Evolutionary conservation across 1,140 invertebrate species (phyloP).

Genomic region (Rhopalosiphum maidis): DNA sequence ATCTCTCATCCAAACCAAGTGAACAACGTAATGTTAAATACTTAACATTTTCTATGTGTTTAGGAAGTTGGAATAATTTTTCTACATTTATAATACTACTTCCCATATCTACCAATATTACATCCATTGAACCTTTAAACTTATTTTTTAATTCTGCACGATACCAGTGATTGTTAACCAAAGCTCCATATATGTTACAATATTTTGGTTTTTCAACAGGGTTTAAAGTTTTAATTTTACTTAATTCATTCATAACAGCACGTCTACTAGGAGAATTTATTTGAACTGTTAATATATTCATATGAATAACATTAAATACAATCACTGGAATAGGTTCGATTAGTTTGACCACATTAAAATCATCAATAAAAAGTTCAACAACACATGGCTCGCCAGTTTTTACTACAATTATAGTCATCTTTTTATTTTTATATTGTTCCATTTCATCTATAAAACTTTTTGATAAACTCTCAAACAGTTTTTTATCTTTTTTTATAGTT

Average conservation of each 20-base stretch:
- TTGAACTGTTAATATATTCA: constrained; percentile 26
- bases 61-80: background rate
- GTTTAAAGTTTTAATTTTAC: background rate
- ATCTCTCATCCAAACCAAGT: background rate
- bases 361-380: constrained; percentile 10
- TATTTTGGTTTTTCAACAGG: background rate
- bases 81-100: background rate
- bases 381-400: constrained; percentile 20
- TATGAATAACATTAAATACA: background rate
- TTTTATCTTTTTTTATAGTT: background rate
- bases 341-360: background rate
- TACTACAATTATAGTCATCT: background rate
- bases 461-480: background rate
- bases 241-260: background rate
- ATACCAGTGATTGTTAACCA: background rate
- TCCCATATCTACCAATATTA: constrained; percentile 24
- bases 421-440: background rate
- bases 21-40: background rate
- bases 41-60: background rate
- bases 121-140: background rate
- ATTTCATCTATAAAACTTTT: constrained; percentile 41
- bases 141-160: background rate
- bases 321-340: constrained; percentile 29
- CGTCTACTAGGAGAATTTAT: background rate
- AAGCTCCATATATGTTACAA: constrained; percentile 25